A percentile compares a stretch with the other conserved stretches of the same genome.
phyloP scores from a whole-genome alignment of 2,797 vertebrate genomes.

The Microtus californicus region DNA sequence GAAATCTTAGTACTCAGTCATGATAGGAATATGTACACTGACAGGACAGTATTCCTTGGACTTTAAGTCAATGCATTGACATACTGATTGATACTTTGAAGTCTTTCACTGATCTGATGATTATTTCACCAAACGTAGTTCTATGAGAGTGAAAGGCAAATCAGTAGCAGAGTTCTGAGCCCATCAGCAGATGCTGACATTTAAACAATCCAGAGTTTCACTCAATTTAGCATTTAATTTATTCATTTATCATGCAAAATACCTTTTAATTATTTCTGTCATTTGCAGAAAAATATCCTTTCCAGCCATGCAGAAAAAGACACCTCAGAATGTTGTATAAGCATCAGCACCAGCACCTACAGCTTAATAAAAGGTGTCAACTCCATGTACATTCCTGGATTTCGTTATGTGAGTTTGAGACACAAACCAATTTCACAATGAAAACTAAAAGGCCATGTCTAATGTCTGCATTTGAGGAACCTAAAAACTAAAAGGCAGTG shows the following conservation, averaged over 20 bases:
- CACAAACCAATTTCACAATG: constrained; percentile 48
- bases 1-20: neutral
- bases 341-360: neutral
- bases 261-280: constrained; percentile 13
- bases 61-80: neutral
- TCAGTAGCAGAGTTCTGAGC: neutral
- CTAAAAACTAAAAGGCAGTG: neutral
- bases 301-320: neutral
- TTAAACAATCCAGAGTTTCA: constrained; percentile 36
- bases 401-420: constrained; percentile 31
- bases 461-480: neutral
- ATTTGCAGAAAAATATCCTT: constrained; percentile 60
- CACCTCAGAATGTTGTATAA: neutral
- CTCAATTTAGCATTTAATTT: constrained; percentile 31
- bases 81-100: constrained; percentile 35
- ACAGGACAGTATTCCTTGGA: neutral
- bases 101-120: constrained; percentile 45
- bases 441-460: neutral
- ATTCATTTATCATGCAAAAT: neutral
- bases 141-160: neutral
- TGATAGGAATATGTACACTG: neutral
- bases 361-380: neutral
- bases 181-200: constrained; percentile 62
- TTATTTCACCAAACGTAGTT: neutral
- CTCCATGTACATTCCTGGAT: neutral